Evolutionary conservation across 2,888 invertebrate genomes (phyloP), one percentile per base, ranked within the genome.

Genomic region (Caenorhabditis macrosperma): DNA sequence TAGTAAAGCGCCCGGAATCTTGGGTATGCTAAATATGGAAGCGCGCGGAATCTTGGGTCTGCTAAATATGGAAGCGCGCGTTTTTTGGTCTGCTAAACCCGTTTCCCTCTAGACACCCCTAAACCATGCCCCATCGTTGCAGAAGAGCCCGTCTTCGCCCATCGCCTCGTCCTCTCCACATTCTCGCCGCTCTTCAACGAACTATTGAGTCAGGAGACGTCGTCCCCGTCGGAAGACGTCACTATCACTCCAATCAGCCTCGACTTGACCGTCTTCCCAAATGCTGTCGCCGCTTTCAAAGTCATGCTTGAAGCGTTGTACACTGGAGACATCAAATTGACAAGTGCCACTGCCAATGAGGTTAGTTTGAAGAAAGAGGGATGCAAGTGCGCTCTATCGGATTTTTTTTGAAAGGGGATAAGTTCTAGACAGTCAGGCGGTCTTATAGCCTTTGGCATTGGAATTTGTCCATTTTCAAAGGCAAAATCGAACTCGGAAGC

Each of bases 121-220:
- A 15, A 38, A 15, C 15, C 12, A 20, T 4, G 17, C 9, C 9
- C 44, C 9, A n/a, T 33, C 9, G 33, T 82, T 84, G 33, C 81
- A 86, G 87, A 84, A 72, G 83, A 85, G 17, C 38, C 86, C 15
- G 67, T 86, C 6, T 83, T 66, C 60, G 82, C 81, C 12, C 87
- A 87, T 71, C 82, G 85, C 28, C 59, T 83, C n/a, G 82, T 85
- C 12, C 82, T 87, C 48, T 77, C 78, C 22, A 55, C 83, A 17
- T 81, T 81, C 67, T 85, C 86, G 6, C 79, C 83, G 20, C 46
- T 81, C 35, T 79, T 87, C 61, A 79, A 79, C 26, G n/a, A n/a
- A n/a, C 61, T 76, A n/a, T 61, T 83, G 17, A 71, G 86, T 26
- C 46, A 69, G 41, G 78, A 82, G 48, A 64, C 82, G 59, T 52